These are phyloP conservation scores for Orthosia cruda DNA, from an alignment of 2,888 invertebrate species.

Conservation along the genomic window DNA sequence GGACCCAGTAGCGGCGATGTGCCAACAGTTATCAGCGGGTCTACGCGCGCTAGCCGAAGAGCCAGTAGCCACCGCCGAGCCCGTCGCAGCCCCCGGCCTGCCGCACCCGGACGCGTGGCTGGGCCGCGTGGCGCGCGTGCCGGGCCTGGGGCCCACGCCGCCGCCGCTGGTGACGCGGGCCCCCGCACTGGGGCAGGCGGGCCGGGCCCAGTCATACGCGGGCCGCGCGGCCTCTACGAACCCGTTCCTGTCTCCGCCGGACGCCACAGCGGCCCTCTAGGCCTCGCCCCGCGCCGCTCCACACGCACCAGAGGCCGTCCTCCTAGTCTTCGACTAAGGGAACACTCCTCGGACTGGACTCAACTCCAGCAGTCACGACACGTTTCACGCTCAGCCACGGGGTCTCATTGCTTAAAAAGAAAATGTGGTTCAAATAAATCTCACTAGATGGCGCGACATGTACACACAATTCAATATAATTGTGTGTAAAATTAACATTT, in stretches of 20 bases:
- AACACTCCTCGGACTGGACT: conserved; percentile 7
- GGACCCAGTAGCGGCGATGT: conserved; percentile 95
- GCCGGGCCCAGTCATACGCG: conserved; percentile 77
- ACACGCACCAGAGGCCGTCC: conserved; percentile 35
- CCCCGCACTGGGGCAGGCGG: conserved; percentile 91
- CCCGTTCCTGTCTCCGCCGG: conserved; percentile 71
- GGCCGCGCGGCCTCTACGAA: conserved; percentile 72
- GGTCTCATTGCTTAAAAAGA: too few species aligned
- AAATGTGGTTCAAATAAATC: too few species aligned
- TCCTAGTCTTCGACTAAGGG: conserved; percentile 49
- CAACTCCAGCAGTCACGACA: conserved; percentile 4
- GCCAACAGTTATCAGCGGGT: conserved; percentile 95
- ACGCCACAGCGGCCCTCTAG: conserved; percentile 61
- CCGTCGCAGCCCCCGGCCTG: conserved; percentile 87
- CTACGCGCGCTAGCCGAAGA: conserved; percentile 94
- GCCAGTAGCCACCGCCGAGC: conserved; percentile 74
- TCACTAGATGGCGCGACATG: too few species aligned
- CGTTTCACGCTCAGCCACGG: too few species aligned
- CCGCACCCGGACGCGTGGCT: conserved; percentile 97
- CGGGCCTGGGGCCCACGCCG: conserved; percentile 78
- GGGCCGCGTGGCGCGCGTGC: conserved; percentile 93
- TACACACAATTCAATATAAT: too few species aligned
- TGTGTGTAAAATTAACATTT: too few species aligned
- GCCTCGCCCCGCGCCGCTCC: conserved; percentile 43
- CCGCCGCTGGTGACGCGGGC: conserved; percentile 36